Conservation (phyloP, 2,113 vertebrate genomes). For the Neopipo cinnamomea region DNA sequence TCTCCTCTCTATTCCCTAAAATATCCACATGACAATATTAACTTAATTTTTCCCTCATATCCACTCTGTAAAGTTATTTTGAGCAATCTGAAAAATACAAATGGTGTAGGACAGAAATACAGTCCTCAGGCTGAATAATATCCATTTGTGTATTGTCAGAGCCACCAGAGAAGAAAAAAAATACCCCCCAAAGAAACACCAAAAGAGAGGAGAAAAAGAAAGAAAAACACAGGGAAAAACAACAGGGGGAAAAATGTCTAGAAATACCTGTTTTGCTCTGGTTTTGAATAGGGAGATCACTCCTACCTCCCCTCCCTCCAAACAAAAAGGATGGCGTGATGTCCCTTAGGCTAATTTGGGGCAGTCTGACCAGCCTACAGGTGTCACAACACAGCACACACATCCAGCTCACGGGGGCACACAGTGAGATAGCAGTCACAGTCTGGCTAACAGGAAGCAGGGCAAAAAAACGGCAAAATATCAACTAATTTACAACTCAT, state of each 20-base stretch:
- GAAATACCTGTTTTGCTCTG: neutral
- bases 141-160: neutral
- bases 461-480: neutral
- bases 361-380: neutral
- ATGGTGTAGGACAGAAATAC: neutral
- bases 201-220: neutral
- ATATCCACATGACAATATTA: slow-evolving; percentile 1
- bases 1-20: neutral
- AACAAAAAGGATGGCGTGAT: neutral
- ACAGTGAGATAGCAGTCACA: neutral
- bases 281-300: neutral
- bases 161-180: neutral
- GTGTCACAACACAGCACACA: neutral
- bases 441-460: neutral
- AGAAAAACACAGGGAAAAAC: neutral
- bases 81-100: neutral
- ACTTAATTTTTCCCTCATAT: neutral
- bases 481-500: slow-evolving; percentile 49
- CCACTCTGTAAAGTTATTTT: neutral
- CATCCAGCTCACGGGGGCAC: neutral
- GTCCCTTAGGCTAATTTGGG: neutral
- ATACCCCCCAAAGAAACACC: neutral
- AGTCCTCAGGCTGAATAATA: neutral
- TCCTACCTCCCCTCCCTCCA: neutral
- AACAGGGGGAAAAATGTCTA: fast-evolving